phyloP scores from a whole-genome alignment of 2,113 vertebrate species.

The Lepus europaeus region DNA sequence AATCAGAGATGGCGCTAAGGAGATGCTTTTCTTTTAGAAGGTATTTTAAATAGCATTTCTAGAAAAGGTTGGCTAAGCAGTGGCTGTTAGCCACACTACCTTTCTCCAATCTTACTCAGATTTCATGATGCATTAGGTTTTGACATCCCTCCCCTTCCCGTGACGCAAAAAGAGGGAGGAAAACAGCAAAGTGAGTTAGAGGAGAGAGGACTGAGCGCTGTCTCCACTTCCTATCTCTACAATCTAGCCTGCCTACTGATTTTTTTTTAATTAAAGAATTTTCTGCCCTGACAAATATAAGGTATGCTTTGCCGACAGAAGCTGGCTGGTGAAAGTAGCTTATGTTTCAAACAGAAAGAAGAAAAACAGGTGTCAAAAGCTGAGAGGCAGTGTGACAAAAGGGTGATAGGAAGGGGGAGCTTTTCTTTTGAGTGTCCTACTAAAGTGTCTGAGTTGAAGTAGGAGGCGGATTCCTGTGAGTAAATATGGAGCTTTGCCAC shows the following conservation, averaged over 20 bases:
- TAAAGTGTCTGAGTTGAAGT: slow-evolving; percentile 46
- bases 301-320: neutral
- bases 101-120: neutral
- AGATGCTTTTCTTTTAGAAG: neutral
- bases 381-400: neutral
- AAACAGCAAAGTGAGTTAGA: neutral
- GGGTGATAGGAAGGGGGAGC: neutral
- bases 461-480: slow-evolving; percentile 70
- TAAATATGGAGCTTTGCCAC: slow-evolving; percentile 72
- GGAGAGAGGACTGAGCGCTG: neutral
- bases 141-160: neutral
- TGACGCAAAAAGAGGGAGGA: neutral
- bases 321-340: slow-evolving; percentile 10
- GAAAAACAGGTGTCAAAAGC: neutral
- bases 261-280: neutral
- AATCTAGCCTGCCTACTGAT: neutral
- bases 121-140: neutral
- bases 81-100: neutral
- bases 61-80: neutral
- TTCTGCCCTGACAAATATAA: slow-evolving; percentile 26
- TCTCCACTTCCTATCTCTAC: neutral
- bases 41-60: slow-evolving; percentile 35
- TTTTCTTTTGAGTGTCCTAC: neutral
- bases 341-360: neutral
- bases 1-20: neutral